Evolutionary conservation across 53 echinoderm and acorn worm species (phyloP).

Genomic region (Crossaster papposus): DNA sequence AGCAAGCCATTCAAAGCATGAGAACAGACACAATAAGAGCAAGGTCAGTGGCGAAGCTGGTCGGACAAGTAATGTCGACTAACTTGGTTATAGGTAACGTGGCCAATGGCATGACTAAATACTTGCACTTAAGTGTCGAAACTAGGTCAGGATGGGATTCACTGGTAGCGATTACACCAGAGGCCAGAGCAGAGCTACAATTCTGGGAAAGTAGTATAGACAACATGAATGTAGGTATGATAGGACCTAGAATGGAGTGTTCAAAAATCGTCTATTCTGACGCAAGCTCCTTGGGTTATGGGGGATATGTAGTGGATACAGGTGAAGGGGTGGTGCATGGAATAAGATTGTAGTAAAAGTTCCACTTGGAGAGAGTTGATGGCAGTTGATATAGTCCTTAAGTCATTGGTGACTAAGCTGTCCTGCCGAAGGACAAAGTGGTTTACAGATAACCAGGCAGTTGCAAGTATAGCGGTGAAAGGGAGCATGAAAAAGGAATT

Average conservation of each 20-base stretch:
- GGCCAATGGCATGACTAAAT: slow-evolving; percentile 33
- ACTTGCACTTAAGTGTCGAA: slow-evolving; percentile 8
- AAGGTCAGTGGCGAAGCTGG: slow-evolving; percentile 4
- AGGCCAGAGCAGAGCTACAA: too few species aligned
- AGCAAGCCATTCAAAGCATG: slow-evolving; percentile 11
- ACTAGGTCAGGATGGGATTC: too few species aligned
- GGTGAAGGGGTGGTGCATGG: not conserved
- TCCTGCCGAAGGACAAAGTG: slow-evolving; percentile 18
- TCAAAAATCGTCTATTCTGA: slow-evolving; percentile 43
- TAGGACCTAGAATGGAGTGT: too few species aligned
- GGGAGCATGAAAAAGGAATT: slow-evolving; percentile 35
- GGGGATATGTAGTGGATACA: slow-evolving; percentile 34
- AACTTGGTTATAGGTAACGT: slow-evolving; percentile 30
- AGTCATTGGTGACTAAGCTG: slow-evolving; percentile 8
- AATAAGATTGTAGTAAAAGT: slow-evolving; percentile 22
- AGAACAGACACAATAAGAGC: not conserved
- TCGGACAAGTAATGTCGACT: slow-evolving; percentile 29
- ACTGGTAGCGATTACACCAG: too few species aligned
- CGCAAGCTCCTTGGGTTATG: slow-evolving; percentile 18
- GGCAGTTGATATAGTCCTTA: slow-evolving; percentile 26
- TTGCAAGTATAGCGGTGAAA: not conserved
- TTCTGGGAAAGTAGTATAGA: too few species aligned
- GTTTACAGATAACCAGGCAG: slow-evolving; percentile 41
- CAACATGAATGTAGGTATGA: too few species aligned
- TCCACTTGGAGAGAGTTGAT: slow-evolving; percentile 54